Evolutionary conservation across 2,797 vertebrate species (phyloP).

Genomic region (Anabacerthia variegaticeps): DNA sequence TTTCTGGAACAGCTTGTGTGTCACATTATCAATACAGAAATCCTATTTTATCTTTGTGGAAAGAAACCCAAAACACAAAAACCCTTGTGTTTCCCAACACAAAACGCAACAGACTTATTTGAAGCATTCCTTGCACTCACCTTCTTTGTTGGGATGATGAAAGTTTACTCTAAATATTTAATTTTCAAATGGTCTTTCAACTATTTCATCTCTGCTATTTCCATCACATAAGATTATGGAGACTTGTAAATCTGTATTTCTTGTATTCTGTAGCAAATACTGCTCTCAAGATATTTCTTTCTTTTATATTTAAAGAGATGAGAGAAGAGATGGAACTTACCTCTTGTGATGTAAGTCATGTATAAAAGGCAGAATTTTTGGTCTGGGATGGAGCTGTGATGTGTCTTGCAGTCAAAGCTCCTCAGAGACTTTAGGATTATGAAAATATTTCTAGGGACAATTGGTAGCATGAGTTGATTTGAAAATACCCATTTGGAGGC

Average conservation of each 20-base stretch:
- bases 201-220: neutral
- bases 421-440: neutral
- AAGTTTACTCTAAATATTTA: slow-evolving; percentile 7
- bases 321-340: neutral
- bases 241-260: slow-evolving; percentile 12
- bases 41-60: neutral
- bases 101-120: neutral
- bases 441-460: neutral
- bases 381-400: slow-evolving; percentile 37
- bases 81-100: neutral
- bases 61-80: neutral
- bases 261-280: slow-evolving; percentile 24
- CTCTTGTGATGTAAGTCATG: neutral
- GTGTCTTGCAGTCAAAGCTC: slow-evolving; percentile 34
- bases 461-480: neutral
- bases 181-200: slow-evolving; percentile 15
- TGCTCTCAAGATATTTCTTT: slow-evolving; percentile 23
- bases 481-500: neutral
- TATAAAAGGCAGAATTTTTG: slow-evolving; percentile 25
- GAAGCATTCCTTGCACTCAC: slow-evolving; percentile 4
- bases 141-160: slow-evolving; percentile 2
- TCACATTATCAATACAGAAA: slow-evolving; percentile 19
- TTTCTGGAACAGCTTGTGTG: slow-evolving; percentile 29
- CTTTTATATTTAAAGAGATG: neutral
- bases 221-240: neutral